Conservation (phyloP, 1,140 invertebrate species). For the Lanistes nyassanus region DNA sequence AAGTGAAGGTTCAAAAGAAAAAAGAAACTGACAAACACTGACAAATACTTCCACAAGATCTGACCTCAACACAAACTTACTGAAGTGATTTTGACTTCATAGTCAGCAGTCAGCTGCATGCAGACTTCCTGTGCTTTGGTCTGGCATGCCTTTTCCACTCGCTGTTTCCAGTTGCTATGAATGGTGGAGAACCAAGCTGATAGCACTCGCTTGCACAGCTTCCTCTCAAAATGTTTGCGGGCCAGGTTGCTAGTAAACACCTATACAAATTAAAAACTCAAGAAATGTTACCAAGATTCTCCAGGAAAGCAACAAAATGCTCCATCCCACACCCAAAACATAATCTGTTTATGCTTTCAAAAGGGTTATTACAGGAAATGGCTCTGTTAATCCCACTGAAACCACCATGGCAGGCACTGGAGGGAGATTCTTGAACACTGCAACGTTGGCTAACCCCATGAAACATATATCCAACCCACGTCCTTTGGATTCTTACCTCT, state of each 20-base stretch:
- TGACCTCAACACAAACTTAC: slow-evolving; percentile 38
- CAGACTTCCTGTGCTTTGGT: slow-evolving; percentile 65
- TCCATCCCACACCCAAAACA: too few relatives aligned
- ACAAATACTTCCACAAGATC: neutral
- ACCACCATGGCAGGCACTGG: too few relatives aligned
- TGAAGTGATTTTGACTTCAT: slow-evolving; percentile 57
- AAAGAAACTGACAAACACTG: neutral
- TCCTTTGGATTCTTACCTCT: slow-evolving; percentile 48
- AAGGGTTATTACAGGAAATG: neutral
- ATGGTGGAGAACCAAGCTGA: slow-evolving; percentile 58
- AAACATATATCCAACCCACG: neutral
- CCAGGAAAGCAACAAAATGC: neutral
- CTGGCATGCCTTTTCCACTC: slow-evolving; percentile 65
- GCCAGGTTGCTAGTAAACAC: slow-evolving; percentile 55
- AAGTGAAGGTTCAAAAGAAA: neutral
- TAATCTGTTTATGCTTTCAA: neutral
- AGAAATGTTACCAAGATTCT: too few relatives aligned
- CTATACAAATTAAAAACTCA: slow-evolving; percentile 44
- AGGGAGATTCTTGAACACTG: too few relatives aligned
- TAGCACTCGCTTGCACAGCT: slow-evolving; percentile 50
- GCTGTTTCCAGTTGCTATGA: slow-evolving; percentile 53
- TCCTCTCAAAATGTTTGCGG: slow-evolving; percentile 44
- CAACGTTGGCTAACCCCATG: neutral
- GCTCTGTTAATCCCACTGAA: neutral
- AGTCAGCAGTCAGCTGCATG: slow-evolving; percentile 60